phyloP scores from a whole-genome alignment of 92 coral and sea anemone genomes.

The Porites cylindrica region DNA sequence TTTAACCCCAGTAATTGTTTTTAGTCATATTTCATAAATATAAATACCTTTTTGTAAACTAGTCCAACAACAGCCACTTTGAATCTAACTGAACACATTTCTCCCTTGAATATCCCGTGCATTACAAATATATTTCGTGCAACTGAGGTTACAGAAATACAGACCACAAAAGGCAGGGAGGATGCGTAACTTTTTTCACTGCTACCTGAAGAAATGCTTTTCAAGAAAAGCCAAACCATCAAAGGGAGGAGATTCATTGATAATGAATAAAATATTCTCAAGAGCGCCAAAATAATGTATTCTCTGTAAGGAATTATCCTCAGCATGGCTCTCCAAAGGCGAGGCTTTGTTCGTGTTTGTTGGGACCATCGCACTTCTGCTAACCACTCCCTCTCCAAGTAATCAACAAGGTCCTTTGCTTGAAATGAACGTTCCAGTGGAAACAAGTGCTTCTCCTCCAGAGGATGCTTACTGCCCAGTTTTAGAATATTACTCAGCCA shows the following conservation, averaged over 20 bases:
- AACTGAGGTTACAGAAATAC: not conserved
- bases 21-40: not conserved
- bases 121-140: not conserved
- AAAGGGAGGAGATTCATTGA: not conserved
- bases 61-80: constrained; percentile 29
- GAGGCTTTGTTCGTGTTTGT: constrained; percentile 13
- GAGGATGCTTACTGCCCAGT: constrained; percentile 26
- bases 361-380: constrained; percentile 12
- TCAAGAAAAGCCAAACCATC: constrained; percentile 33
- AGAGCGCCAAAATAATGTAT: not conserved
- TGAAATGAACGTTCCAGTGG: not conserved
- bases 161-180: not conserved
- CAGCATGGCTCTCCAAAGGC: constrained; percentile 36
- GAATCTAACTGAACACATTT: constrained; percentile 2
- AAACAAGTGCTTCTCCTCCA: constrained; percentile 23
- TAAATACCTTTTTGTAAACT: constrained; percentile 31
- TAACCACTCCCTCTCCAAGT: constrained; percentile 34
- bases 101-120: not conserved
- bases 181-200: not conserved
- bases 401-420: constrained; percentile 11
- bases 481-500: constrained; percentile 26
- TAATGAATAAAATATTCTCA: constrained; percentile 2
- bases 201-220: not conserved
- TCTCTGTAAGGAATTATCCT: constrained; percentile 21
- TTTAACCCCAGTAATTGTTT: too few relatives aligned